phyloP scores from a whole-genome alignment of 1,140 invertebrate species.

The Micrasema longulum region DNA sequence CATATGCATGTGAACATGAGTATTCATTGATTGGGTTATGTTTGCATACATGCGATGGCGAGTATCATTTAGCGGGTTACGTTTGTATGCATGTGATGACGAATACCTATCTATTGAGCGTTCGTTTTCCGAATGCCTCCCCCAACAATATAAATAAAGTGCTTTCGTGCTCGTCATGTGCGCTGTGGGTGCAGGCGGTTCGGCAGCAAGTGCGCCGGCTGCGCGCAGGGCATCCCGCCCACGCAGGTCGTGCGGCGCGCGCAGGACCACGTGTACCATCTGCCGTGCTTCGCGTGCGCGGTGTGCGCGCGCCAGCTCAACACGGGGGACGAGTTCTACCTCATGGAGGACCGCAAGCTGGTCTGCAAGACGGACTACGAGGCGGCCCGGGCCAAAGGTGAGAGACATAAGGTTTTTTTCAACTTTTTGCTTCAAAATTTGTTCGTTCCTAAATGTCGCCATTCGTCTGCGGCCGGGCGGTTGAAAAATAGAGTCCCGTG shows the following conservation, averaged over 20 bases:
- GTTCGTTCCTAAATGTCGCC: too few species aligned
- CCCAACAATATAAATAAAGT: conserved; percentile 47
- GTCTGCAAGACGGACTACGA: conserved; percentile 98
- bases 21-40: too few species aligned
- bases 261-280: conserved; percentile 95
- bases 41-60: too few species aligned
- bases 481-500: too few species aligned
- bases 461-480: too few species aligned
- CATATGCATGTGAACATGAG: too few species aligned
- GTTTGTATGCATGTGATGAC: too few species aligned
- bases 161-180: conserved; percentile 31
- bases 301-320: conserved; percentile 95
- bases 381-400: conserved; percentile 92
- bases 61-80: too few species aligned
- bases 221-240: conserved; percentile 95
- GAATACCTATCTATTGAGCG: too few species aligned
- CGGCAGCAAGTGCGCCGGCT: conserved; percentile 97
- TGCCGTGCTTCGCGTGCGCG: conserved; percentile 96
- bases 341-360: conserved; percentile 97
- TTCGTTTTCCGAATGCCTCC: too few species aligned
- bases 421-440: too few species aligned
- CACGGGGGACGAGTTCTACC: conserved; percentile 97
- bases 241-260: conserved; percentile 95
- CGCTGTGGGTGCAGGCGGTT: conserved; percentile 80
- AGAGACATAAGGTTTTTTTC: too few species aligned